A percentile compares a stretch with the other conserved stretches of the same genome.
Evolutionary conservation across 1,140 invertebrate species (phyloP).

Genomic region (Aphidius gifuensis): DNA sequence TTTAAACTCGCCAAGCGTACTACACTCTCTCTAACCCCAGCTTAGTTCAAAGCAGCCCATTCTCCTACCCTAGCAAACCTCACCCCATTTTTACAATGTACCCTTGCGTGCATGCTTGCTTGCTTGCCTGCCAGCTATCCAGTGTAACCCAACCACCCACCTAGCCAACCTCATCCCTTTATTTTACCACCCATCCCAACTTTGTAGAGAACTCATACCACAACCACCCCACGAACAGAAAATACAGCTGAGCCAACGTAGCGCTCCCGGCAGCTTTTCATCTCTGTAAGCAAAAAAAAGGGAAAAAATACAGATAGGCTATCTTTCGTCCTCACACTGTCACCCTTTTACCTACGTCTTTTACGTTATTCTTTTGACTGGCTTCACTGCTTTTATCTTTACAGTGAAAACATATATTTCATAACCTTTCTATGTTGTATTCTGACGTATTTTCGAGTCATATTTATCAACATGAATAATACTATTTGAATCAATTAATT

Average conservation of each 20-base stretch:
- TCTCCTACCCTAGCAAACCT: conserved; percentile 10
- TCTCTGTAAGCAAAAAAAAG: conserved; percentile 22
- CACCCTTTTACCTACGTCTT: conserved; percentile 18
- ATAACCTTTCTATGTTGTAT: too few species aligned
- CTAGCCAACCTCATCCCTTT: conserved; percentile 13
- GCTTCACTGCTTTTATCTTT: too few species aligned
- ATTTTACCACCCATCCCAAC: conserved; percentile 10
- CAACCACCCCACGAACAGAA: conserved; percentile 34
- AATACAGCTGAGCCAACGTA: conserved; percentile 36
- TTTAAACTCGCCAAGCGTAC: conserved; percentile 17
- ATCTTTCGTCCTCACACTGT: conserved; percentile 18
- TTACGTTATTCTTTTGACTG: too few species aligned
- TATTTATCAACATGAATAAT: too few species aligned
- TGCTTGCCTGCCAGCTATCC: conserved; percentile 20
- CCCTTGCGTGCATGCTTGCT: conserved; percentile 28
- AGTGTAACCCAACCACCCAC: conserved; percentile 7
- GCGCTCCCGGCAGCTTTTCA: conserved; percentile 29
- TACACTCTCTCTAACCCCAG: conserved; percentile 26
- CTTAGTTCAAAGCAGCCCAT: conserved; percentile 39
- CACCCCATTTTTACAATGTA: conserved; percentile 20
- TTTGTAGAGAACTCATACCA: conserved; percentile 28
- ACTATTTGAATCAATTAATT: too few species aligned
- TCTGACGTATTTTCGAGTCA: too few species aligned
- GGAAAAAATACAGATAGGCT: conserved; percentile 24
- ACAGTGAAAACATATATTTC: too few species aligned